Evolutionary conservation across 2,113 vertebrate genomes (phyloP).

Genomic region (Dipodomys stephensi): DNA sequence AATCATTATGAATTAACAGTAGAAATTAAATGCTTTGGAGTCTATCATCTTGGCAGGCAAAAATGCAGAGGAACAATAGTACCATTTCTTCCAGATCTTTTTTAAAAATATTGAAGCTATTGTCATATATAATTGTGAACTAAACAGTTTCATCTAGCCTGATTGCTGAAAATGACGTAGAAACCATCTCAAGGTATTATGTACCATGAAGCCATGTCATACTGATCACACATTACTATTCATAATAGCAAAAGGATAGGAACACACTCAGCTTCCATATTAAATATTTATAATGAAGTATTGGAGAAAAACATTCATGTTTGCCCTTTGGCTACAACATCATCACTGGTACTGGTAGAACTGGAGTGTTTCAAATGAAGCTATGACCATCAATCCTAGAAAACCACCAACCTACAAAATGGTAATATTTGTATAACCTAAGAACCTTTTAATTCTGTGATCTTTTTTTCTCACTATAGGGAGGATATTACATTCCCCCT

Average conservation of each 20-base stretch:
- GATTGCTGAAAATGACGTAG: slow-evolving; percentile 36
- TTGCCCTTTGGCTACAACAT: slow-evolving; percentile 25
- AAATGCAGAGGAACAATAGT: not conserved
- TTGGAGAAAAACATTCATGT: not conserved
- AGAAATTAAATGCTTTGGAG: not conserved
- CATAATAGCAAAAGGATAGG: not conserved
- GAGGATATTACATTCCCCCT: not conserved
- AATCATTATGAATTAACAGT: not conserved
- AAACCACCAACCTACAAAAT: slow-evolving; percentile 41
- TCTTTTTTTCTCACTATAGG: not conserved
- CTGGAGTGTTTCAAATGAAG: not conserved
- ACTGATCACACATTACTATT: not conserved
- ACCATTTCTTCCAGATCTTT: not conserved
- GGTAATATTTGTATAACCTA: not conserved
- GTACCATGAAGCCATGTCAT: not conserved
- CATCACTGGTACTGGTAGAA: not conserved
- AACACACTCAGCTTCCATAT: not conserved
- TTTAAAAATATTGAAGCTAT: not conserved
- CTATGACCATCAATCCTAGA: not conserved
- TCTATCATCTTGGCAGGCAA: not conserved
- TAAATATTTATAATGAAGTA: slow-evolving; percentile 47
- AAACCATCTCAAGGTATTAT: slow-evolving; percentile 36
- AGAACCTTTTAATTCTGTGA: not conserved
- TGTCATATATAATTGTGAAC: slow-evolving; percentile 59
- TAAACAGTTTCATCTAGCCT: slow-evolving; percentile 25